A percentile compares a stretch with the other conserved stretches of the same genome.
Conservation (phyloP, 2,888 invertebrate genomes). For the Apamea epomidion region DNA sequence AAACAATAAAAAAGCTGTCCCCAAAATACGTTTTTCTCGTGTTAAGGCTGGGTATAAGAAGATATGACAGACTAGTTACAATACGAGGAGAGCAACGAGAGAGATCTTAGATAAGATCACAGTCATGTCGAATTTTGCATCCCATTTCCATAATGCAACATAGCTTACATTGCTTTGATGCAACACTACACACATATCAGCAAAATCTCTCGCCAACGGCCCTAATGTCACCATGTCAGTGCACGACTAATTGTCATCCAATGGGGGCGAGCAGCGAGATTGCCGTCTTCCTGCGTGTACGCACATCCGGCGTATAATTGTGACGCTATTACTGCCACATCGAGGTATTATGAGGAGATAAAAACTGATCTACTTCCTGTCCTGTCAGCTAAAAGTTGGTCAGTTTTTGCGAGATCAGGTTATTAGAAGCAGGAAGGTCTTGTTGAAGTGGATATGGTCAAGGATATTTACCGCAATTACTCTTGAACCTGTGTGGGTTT, state of each 20-base stretch:
- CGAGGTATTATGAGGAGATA: constrained; percentile 52
- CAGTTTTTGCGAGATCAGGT: constrained; percentile 46
- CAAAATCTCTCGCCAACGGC: constrained; percentile 11
- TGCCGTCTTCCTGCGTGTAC: constrained; percentile 73
- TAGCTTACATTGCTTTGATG: background rate
- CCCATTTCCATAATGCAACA: background rate
- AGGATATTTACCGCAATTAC: constrained; percentile 14
- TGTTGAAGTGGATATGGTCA: constrained; percentile 35
- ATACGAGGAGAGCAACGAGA: background rate
- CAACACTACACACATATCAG: constrained; percentile 9
- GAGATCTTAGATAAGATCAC: background rate
- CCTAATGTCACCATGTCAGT: constrained; percentile 46
- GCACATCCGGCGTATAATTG: constrained; percentile 65
- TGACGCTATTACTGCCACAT: constrained; percentile 50
- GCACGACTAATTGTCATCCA: constrained; percentile 69
- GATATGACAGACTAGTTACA: background rate
- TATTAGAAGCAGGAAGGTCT: constrained; percentile 45
- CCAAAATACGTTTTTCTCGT: background rate
- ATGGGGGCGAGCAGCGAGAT: constrained; percentile 69
- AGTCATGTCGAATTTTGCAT: background rate
- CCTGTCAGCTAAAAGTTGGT: constrained; percentile 36
- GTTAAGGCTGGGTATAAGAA: background rate
- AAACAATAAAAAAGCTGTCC: background rate
- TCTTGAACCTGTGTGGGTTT: constrained; percentile 12
- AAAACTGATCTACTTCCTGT: constrained; percentile 54